Evolutionary conservation across 2,888 invertebrate species (phyloP).

Genomic region (Torymus auratus): DNA sequence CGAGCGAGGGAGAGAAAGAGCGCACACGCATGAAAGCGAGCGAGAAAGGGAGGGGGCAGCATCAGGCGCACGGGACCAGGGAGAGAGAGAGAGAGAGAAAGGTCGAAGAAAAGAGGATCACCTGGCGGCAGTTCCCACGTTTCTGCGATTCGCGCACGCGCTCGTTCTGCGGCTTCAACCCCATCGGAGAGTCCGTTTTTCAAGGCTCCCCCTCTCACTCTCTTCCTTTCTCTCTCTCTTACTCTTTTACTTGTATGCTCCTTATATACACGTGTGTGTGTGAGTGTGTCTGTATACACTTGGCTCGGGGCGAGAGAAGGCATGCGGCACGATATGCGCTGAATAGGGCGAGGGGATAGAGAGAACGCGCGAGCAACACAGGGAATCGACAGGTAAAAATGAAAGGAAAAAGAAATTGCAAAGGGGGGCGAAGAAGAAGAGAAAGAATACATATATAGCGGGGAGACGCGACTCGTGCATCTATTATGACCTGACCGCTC

Average conservation of each 20-base stretch:
- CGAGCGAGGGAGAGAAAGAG: conserved; percentile 16
- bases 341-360: conserved; percentile 53
- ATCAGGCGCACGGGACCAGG: not conserved
- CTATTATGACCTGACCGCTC: conserved; percentile 73
- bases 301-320: conserved; percentile 54
- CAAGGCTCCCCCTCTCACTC: conserved; percentile 43
- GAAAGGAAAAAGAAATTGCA: conserved; percentile 39
- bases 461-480: conserved; percentile 70
- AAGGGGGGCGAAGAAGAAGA: conserved; percentile 13
- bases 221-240: conserved; percentile 4
- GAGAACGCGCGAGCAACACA: conserved; percentile 50
- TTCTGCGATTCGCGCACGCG: conserved; percentile 74
- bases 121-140: conserved; percentile 77
- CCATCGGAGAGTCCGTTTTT: conserved; percentile 60
- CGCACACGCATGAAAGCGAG: not conserved
- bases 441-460: not conserved
- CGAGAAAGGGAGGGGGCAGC: conserved; percentile 20
- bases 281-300: not conserved
- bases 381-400: conserved; percentile 54
- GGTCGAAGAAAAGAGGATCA: conserved; percentile 68
- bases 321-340: conserved; percentile 32
- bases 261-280: not conserved
- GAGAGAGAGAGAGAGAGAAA: conserved; percentile 59
- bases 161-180: conserved; percentile 65
- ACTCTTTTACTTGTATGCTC: not conserved